Evolutionary conservation across 2,113 vertebrate genomes (phyloP), one percentile per base, ranked within the genome.

Genomic region (Copsychus sechellarum): DNA sequence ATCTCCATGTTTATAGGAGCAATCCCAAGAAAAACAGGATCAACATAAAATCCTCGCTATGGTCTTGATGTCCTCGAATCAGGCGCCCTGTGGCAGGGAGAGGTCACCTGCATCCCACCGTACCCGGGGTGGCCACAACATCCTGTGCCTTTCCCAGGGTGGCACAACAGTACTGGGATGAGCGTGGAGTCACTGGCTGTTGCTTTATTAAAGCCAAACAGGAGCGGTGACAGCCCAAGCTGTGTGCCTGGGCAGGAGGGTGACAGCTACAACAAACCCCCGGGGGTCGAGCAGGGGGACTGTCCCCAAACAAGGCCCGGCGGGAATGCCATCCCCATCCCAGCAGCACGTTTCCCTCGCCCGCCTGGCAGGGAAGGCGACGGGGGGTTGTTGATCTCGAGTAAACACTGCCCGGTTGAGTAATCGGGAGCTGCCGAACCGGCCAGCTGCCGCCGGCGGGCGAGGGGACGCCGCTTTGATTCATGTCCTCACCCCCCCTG

Each of bases 391-490:
- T 93, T 96, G 95, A 92, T 96, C 94, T 88, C 34, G 43, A 91
- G 95, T 89, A 96, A 96, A 96, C 93, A 94, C 93, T 88, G 56
- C 79, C 95, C 81, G 79, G 84, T 94, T 95, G 96, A 96, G 95
- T 92, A 95, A 96, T 93, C 88, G 69, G 94, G 90, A 95, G 92
- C 96, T 96, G 94, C 86, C 88, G 66, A 91, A 93, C 89, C 77
- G 42, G 94, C 93, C 95, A 89, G 94, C 95, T 95, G 91, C 92
- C 15, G 47, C 92, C 67, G 31, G 85, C 87, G 14, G 72, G 91
- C 56, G 5, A 92, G 92, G 93, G 92, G 95, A 93, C 86, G 88
- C 74, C 16, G 61, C 92, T 97, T 95, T 92, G 96, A 96, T 96
- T 96, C 94, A 94, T 80, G 85, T 74, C 74, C 78, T 92, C 53